Evolutionary conservation across 1,140 invertebrate genomes (phyloP).

Genomic region (Drosophila eugracilis): DNA sequence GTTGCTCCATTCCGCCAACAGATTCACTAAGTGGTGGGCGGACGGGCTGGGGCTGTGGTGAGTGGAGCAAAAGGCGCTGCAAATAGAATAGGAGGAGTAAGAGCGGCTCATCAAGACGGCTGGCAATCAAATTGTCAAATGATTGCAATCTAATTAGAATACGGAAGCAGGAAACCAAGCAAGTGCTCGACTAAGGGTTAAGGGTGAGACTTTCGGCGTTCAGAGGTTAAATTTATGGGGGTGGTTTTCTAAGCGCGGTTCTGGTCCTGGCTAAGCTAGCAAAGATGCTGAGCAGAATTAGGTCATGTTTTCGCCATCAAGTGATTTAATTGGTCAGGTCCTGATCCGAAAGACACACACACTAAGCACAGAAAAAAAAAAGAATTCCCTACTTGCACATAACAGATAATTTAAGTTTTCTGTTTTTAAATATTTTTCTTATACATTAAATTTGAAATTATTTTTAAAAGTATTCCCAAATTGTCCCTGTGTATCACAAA

Average conservation of each 20-base stretch:
- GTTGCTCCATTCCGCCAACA: conserved; percentile 55
- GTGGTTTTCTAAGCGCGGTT: conserved; percentile 13
- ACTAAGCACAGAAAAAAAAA: conserved; percentile 4
- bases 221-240: conserved; percentile 8
- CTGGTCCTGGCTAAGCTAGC: conserved; percentile 37
- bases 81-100: background rate
- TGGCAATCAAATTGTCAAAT: conserved; percentile 31
- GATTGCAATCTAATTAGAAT: conserved; percentile 40
- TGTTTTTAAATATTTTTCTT: background rate
- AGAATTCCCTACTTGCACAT: too few relatives aligned
- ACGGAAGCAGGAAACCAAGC: conserved; percentile 48
- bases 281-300: conserved; percentile 51
- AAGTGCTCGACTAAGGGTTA: conserved; percentile 40
- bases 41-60: background rate
- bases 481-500: background rate
- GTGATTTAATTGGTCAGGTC: conserved; percentile 24
- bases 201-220: conserved; percentile 5
- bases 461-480: background rate
- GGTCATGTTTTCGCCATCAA: conserved; percentile 59
- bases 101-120: background rate
- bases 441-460: background rate
- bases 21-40: background rate
- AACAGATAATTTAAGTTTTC: too few relatives aligned
- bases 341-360: conserved; percentile 1
- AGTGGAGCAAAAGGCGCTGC: conserved; percentile 10